Percentiles rank a stretch among this genome's conserved stretches.
phyloP scores from a whole-genome alignment of 2,113 vertebrate species.

The Psittacula cyanocephala region DNA sequence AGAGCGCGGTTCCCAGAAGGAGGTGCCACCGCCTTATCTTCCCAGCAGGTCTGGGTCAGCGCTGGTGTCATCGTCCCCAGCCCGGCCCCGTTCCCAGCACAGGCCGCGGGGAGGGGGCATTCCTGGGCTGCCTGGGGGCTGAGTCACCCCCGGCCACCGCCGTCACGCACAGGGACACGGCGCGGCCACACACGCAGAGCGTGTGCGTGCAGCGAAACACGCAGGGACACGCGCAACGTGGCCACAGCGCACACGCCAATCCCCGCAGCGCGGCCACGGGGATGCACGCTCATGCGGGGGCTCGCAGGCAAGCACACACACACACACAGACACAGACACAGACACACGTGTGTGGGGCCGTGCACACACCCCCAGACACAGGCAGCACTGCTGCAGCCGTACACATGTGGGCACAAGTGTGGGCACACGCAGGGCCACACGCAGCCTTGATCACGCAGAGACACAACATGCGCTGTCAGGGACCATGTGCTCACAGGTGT shows the following conservation, averaged over 20 bases:
- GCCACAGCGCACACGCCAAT: too few species aligned
- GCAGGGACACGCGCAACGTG: background rate
- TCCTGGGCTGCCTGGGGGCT: conserved; percentile 40
- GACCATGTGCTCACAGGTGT: accelerated
- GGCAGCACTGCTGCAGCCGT: accelerated
- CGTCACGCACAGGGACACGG: background rate
- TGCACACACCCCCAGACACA: too few species aligned
- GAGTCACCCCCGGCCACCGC: conserved; percentile 13
- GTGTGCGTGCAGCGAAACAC: accelerated
- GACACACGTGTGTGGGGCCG: accelerated
- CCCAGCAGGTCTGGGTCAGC: conserved; percentile 19
- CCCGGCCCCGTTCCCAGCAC: conserved; percentile 17
- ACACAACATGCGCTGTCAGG: accelerated
- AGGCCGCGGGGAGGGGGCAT: background rate
- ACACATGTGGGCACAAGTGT: accelerated
- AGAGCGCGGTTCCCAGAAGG: background rate
- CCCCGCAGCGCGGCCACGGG: background rate
- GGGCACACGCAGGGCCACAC: background rate
- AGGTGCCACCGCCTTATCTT: background rate
- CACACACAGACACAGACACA: background rate
- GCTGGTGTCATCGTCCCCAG: background rate
- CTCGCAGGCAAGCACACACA: too few species aligned
- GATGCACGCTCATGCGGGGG: accelerated
- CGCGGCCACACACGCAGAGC: background rate
- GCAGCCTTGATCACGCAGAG: accelerated